These are phyloP conservation scores for Ichneumoninae sp. DNA, from an alignment of 2,888 invertebrate genomes.

Conservation along the genomic window DNA sequence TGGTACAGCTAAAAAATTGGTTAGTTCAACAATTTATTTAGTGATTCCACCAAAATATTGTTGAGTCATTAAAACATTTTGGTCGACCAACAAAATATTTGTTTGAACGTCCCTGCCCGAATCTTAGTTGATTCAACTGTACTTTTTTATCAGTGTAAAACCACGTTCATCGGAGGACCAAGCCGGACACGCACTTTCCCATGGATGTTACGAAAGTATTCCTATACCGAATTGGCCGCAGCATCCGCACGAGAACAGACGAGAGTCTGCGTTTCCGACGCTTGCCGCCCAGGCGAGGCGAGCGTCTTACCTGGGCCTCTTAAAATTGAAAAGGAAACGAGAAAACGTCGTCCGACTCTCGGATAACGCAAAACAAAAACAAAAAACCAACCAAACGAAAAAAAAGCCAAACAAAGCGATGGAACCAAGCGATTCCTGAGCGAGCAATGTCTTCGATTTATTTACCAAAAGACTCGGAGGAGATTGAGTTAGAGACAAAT, in stretches of 20 bases:
- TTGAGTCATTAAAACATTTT: too few species aligned
- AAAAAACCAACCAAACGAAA: background rate
- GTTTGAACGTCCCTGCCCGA: too few species aligned
- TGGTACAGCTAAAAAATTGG: too few species aligned
- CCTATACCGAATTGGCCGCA: slow-evolving; percentile 67
- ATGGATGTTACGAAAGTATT: too few species aligned
- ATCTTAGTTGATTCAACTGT: too few species aligned
- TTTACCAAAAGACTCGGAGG: slow-evolving; percentile 71
- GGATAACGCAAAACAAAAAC: background rate
- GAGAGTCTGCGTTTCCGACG: background rate
- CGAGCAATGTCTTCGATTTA: slow-evolving; percentile 75
- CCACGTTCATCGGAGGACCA: too few species aligned
- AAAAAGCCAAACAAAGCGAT: slow-evolving; percentile 3
- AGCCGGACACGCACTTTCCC: too few species aligned
- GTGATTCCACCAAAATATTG: too few species aligned
- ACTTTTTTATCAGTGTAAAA: too few species aligned
- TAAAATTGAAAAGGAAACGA: slow-evolving; percentile 30
- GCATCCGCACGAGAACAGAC: slow-evolving; percentile 27
- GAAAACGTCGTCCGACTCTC: slow-evolving; percentile 9
- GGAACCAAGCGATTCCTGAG: slow-evolving; percentile 48
- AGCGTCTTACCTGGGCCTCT: background rate
- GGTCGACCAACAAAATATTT: too few species aligned
- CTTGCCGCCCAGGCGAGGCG: background rate
- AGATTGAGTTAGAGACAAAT: slow-evolving; percentile 77
- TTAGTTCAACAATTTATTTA: too few species aligned